These are phyloP conservation scores for Sandelia bainsii DNA, from an alignment of 2,797 vertebrate species.

Conservation along the genomic window DNA sequence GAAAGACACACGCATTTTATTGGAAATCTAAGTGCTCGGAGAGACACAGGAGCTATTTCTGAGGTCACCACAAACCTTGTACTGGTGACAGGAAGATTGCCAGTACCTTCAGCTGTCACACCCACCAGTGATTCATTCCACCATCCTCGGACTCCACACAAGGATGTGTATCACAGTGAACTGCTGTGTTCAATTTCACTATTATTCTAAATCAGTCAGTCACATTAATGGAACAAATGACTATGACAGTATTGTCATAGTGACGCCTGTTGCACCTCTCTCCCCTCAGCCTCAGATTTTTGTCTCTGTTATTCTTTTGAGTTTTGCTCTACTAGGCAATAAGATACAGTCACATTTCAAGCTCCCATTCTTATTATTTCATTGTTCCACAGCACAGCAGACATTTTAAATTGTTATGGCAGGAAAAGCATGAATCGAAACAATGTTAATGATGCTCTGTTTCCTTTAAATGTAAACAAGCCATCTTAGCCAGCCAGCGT, in stretches of 20 bases:
- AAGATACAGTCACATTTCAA: neutral
- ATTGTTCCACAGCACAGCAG: neutral
- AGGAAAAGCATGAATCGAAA: neutral
- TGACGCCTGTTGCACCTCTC: neutral
- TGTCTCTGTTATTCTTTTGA: neutral
- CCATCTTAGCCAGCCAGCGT: neutral
- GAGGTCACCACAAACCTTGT: slow-evolving; percentile 33
- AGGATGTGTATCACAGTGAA: slow-evolving; percentile 20
- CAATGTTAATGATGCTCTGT: neutral
- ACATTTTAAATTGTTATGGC: neutral
- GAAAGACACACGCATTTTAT: slow-evolving; percentile 12
- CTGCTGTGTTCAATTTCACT: slow-evolving; percentile 12
- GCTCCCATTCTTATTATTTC: too few species aligned
- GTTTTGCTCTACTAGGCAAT: neutral
- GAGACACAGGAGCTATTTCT: slow-evolving; percentile 42
- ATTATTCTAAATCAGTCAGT: slow-evolving; percentile 30
- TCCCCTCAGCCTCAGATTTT: slow-evolving; percentile 4
- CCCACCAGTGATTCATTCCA: slow-evolving; percentile 7
- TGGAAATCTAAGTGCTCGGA: slow-evolving; percentile 1
- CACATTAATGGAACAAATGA: slow-evolving; percentile 33
- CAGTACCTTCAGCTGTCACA: slow-evolving; percentile 25
- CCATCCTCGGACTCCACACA: slow-evolving; percentile 24
- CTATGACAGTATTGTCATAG: slow-evolving; percentile 9
- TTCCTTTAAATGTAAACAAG: neutral
- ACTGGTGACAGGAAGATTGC: slow-evolving; percentile 41